Evolutionary conservation across 1,140 invertebrate genomes (phyloP), one percentile per base, ranked within the genome.

Genomic region (Pseudoatta argentina): DNA sequence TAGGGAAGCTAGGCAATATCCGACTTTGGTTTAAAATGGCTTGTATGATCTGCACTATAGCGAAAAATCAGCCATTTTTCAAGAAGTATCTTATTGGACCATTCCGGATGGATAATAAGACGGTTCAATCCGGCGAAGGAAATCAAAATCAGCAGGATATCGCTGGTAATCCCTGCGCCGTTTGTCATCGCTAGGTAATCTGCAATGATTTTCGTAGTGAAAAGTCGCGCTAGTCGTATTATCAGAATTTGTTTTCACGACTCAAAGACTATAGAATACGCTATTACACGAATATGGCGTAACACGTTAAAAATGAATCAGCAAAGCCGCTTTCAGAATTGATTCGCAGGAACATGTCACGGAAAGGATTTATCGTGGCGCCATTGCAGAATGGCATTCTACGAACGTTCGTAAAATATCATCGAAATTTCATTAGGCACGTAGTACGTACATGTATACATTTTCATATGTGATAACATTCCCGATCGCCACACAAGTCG

Each of bases 181-280:
- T 83, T 73, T 73, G 55, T 83, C 79, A 83, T 75, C 69, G 39
- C 73, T 82, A 73, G 34, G 10, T 75, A 75, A 83, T 75, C 55
- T 27, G 27, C 44, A 18, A 59, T 18, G 18, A 83, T 59, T 44
- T 72, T 12, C 53, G 27, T 39, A 39, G 8, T 21, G 16, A 72
- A 30, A 16, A 57, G 30, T 69, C 7, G 18, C 24, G 24, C 18
- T 39, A 72, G n/a, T 27, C 14, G 27, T 53, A 39, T 57, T 72
- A 7, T 61, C n/a, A 34, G 27, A 24, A 61, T 63, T 24, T 51
- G 14, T 75, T 83, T 48, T 51, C 44, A 39, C 14, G 27, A 55
- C 8, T 30, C 27, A 12, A 18, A 44, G 3, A 59, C 0, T 24
- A 34, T 27, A 44, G 51, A 69, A 34, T 12, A 48, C 14, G 57